Evolutionary conservation across 2,888 invertebrate genomes (phyloP).

Genomic region (Melanophora roralis): DNA sequence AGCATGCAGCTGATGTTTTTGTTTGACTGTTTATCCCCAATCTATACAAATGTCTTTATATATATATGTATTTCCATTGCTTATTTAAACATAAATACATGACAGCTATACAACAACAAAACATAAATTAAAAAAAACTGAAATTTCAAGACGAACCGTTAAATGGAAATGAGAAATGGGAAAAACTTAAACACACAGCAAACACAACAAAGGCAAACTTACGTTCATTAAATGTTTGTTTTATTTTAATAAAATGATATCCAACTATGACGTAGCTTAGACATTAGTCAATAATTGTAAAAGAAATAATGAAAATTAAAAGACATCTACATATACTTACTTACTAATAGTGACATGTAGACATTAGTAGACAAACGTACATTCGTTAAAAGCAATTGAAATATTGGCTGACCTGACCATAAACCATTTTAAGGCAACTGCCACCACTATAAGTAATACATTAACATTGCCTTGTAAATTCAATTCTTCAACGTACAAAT

Average conservation of each 20-base stretch:
- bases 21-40: too few relatives aligned
- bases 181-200: too few relatives aligned
- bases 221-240: neutral
- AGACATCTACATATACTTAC: neutral
- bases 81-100: too few relatives aligned
- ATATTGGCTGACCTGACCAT: neutral
- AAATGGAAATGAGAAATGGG: too few relatives aligned
- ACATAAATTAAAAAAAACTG: too few relatives aligned
- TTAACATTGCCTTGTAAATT: constrained; percentile 11
- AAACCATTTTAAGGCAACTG: constrained; percentile 3
- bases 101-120: too few relatives aligned
- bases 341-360: neutral
- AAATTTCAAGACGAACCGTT: too few relatives aligned
- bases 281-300: constrained; percentile 10
- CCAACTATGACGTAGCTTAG: neutral
- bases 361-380: neutral
- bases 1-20: too few relatives aligned
- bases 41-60: too few relatives aligned
- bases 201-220: neutral
- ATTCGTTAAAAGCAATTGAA: neutral
- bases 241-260: neutral
- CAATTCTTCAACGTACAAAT: neutral
- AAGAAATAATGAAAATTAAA: neutral
- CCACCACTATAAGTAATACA: neutral
- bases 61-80: too few relatives aligned